Conservation (phyloP, 2,888 invertebrate species). For the Protodeltote pygarga region DNA sequence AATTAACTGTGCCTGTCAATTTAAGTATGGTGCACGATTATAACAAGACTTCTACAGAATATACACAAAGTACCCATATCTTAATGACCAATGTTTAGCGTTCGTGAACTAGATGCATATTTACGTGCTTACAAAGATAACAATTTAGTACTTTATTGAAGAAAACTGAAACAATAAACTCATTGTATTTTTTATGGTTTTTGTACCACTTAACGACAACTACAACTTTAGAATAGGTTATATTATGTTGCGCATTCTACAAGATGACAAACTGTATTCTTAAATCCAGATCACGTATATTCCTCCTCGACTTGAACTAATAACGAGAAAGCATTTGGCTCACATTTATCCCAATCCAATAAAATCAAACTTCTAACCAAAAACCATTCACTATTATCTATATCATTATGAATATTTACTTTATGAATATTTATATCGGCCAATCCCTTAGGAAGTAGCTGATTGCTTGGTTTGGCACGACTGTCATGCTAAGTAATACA, state of each 20-base stretch:
- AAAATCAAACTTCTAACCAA: too few species aligned
- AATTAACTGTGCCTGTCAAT: constrained; percentile 29
- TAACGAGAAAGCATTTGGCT: too few species aligned
- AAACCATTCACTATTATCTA: too few species aligned
- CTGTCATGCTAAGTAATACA: background rate
- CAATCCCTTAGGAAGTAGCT: constrained; percentile 12
- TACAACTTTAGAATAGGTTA: background rate
- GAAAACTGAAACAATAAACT: constrained; percentile 2
- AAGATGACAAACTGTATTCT: too few species aligned
- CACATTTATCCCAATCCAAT: background rate
- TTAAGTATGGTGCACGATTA: constrained; percentile 8
- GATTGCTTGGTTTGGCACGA: constrained; percentile 14
- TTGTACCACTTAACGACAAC: background rate
- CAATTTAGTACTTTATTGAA: constrained; percentile 1
- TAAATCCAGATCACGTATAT: too few species aligned
- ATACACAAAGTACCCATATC: background rate
- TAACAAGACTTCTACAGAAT: background rate
- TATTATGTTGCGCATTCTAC: background rate
- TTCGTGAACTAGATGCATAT: constrained; percentile 46
- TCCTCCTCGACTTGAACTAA: too few species aligned
- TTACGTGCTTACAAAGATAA: constrained; percentile 25
- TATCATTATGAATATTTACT: too few species aligned
- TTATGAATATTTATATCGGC: constrained; percentile 20
- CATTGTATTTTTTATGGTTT: constrained; percentile 2
- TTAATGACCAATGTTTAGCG: constrained; percentile 12